Evolutionary conservation across 2,888 invertebrate genomes (phyloP).

Genomic region (Anoplius nigerrimus): DNA sequence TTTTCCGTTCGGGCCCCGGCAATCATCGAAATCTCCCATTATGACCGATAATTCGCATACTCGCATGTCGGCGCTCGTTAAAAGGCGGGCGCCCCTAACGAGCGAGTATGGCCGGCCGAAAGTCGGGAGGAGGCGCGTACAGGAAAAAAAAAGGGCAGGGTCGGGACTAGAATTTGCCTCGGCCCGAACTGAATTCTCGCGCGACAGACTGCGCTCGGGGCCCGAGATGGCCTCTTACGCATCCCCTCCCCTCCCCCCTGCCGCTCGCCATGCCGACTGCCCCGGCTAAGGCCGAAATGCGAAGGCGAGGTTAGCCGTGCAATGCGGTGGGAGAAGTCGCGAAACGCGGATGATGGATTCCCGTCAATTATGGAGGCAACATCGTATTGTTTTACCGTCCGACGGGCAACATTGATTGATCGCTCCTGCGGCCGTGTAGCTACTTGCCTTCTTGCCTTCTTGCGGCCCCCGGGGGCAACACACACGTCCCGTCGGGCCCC

Average conservation of each 20-base stretch:
- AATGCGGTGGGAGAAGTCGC: slow-evolving; percentile 51
- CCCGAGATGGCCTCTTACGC: too few species aligned
- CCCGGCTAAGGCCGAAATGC: slow-evolving; percentile 17
- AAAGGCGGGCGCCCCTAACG: too few species aligned
- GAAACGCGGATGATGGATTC: slow-evolving; percentile 74
- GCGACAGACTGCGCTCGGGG: too few species aligned
- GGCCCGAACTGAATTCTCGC: slow-evolving; percentile 14
- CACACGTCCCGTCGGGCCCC: slow-evolving; percentile 27
- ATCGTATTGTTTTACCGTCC: slow-evolving; percentile 74
- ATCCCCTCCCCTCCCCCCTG: too few species aligned
- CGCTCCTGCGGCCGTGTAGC: slow-evolving; percentile 65
- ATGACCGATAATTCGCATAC: too few species aligned
- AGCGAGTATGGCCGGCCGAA: too few species aligned
- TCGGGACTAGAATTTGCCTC: slow-evolving; percentile 10
- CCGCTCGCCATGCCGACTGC: too few species aligned
- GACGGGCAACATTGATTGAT: slow-evolving; percentile 74
- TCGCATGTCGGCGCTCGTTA: too few species aligned
- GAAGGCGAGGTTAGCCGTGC: slow-evolving; percentile 4
- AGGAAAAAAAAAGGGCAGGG: too few species aligned
- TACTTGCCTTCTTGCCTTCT: slow-evolving; percentile 64
- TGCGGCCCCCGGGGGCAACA: slow-evolving; percentile 34
- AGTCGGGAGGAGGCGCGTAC: too few species aligned
- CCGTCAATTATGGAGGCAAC: slow-evolving; percentile 75
- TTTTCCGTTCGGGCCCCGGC: too few species aligned
- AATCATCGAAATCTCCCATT: slow-evolving; percentile 18